Evolutionary conservation across 2,888 invertebrate species (phyloP), one percentile per base, ranked within the genome.

Genomic region (Sesia bembeciformis): DNA sequence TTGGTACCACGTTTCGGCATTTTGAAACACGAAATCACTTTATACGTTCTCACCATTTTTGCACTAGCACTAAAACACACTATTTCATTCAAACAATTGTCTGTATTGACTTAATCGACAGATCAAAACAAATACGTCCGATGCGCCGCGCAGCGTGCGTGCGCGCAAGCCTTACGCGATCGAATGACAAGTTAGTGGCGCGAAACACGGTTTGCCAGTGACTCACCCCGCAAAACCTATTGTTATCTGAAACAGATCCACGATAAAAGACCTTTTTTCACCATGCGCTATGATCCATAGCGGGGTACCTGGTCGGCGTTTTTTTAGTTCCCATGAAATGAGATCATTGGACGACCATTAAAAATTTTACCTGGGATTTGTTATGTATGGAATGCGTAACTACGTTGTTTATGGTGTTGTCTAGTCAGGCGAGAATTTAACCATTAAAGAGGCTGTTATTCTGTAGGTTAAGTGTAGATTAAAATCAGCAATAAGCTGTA

Each of bases 101-200:
- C 23, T 23, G 23, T 23, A 39, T 40, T 40, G 38, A 40, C 57
- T 54, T 52, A 51, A 57, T 60, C 57, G 42, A 58, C 54, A 59
- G 57, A 42, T 52, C 40, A 51, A 54, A 58, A 53, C 40, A 38
- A 6, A 60, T 63, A 58, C 46, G 55, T 43, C n/a, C 6, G 57
- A 60, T 54, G 58, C 57, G 49, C 56, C 56, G 50, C 43, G 40
- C 55, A 55, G 62, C 86, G 84, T 85, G 85, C 84, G 84, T 73
- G 57, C 72, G 70, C 72, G 76, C 70, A 73, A 60, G 63, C 67
- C 63, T 65, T 64, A 67, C 76, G 72, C 74, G 69, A 62, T 62
- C 71, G 81, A 84, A 80, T 84, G 84, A 83, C 82, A 81, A 74
- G 78, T 78, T 77, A 76, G 66, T 68, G 74, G 67, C 67, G 73